Conservation (phyloP, 2,113 vertebrate species). For the Oncorhynchus kisutch region DNA sequence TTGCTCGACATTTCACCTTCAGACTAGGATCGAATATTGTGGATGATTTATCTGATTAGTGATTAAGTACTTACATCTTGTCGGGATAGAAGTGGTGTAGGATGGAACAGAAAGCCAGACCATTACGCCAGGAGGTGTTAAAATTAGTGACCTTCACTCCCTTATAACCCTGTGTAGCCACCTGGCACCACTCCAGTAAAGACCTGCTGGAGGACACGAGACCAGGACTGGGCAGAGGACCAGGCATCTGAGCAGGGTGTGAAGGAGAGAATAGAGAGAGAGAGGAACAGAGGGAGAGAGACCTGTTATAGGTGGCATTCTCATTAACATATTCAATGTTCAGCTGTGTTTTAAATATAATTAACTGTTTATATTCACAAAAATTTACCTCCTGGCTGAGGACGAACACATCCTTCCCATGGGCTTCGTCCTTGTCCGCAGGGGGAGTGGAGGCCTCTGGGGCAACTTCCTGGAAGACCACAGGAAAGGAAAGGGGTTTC, state of each 20-base stretch:
- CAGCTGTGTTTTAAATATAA: too few species aligned
- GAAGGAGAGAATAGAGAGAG: not conserved
- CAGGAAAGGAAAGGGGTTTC: constrained; percentile 56
- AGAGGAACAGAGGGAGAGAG: too few species aligned
- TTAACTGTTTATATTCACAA: not conserved
- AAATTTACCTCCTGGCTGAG: constrained; percentile 47
- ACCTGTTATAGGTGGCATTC: too few species aligned
- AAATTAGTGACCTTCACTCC: constrained; percentile 88
- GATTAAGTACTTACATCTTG: constrained; percentile 73
- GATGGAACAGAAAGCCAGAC: constrained; percentile 88
- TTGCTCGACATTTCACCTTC: too few species aligned
- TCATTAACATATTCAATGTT: too few species aligned
- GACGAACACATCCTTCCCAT: constrained; percentile 43
- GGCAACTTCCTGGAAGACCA: constrained; percentile 41
- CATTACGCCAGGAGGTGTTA: constrained; percentile 89
- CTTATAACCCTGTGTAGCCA: constrained; percentile 73
- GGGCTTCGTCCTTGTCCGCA: constrained; percentile 41
- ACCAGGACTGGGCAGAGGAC: constrained; percentile 19
- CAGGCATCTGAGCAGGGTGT: constrained; percentile 9
- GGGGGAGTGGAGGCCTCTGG: not conserved
- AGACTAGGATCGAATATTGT: too few species aligned
- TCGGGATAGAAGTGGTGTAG: constrained; percentile 86
- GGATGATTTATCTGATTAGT: too few species aligned
- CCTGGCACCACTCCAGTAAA: constrained; percentile 85
- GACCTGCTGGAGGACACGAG: constrained; percentile 81